A percentile compares a stretch with the other conserved stretches of the same genome.
Evolutionary conservation across 2,113 vertebrate species (phyloP).

Genomic region (Brachirus orientalis): DNA sequence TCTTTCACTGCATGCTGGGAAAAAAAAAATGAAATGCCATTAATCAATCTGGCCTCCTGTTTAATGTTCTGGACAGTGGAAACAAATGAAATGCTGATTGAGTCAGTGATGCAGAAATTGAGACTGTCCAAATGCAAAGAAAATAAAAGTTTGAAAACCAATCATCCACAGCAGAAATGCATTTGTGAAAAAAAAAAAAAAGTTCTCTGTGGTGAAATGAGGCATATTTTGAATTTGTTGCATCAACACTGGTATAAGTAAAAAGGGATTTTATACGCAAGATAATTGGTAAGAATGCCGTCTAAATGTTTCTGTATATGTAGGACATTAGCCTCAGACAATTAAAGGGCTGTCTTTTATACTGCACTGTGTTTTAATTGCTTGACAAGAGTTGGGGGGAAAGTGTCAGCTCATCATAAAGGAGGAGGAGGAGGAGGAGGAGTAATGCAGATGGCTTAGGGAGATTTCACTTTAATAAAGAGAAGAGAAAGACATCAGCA

Average conservation of each 20-base stretch:
- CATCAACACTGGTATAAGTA: conserved; percentile 24
- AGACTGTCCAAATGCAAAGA: conserved; percentile 24
- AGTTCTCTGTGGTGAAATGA: conserved; percentile 28
- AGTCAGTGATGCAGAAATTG: conserved; percentile 43
- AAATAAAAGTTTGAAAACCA: neutral
- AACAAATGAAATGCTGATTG: conserved; percentile 59
- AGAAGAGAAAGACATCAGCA: conserved; percentile 4
- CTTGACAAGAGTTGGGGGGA: conserved; percentile 5
- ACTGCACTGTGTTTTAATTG: conserved; percentile 25
- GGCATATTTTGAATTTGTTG: conserved; percentile 26
- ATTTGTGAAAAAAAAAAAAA: conserved; percentile 32
- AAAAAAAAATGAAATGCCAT: conserved; percentile 78
- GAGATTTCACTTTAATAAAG: conserved; percentile 38
- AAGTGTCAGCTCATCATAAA: conserved; percentile 6
- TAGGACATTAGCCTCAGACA: conserved; percentile 24
- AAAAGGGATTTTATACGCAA: neutral
- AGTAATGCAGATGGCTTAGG: conserved; percentile 20
- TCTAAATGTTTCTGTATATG: conserved; percentile 42
- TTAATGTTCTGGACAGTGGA: conserved; percentile 62
- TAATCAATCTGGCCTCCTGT: conserved; percentile 69
- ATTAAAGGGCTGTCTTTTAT: conserved; percentile 20
- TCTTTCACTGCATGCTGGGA: conserved; percentile 63
- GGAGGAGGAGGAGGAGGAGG: conserved; percentile 28
- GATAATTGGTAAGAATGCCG: conserved; percentile 44
- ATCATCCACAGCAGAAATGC: conserved; percentile 2